Percentiles rank a stretch among this genome's conserved stretches.
phyloP scores from a whole-genome alignment of 2,797 vertebrate genomes.

The Micropoecilia bifurca region DNA sequence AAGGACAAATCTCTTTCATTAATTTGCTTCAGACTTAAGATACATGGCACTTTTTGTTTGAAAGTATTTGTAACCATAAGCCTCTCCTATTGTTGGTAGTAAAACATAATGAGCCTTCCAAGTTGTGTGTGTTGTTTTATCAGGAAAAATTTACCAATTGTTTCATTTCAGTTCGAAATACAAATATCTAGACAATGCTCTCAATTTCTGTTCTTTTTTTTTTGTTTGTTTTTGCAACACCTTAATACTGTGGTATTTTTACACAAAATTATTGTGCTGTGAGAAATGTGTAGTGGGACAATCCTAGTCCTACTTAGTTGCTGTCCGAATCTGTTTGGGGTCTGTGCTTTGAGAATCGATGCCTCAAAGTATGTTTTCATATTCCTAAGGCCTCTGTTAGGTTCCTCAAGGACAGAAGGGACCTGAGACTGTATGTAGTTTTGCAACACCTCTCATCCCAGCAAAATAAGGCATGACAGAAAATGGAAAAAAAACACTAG shows the following conservation, averaged over 20 bases:
- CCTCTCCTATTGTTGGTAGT: not conserved
- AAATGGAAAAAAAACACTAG: conserved; percentile 56
- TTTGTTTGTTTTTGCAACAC: not conserved
- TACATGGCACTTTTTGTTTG: not conserved
- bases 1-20: not conserved
- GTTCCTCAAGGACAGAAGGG: conserved; percentile 39
- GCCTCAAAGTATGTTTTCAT: conserved; percentile 8
- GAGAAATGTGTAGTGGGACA: not conserved
- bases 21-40: not conserved
- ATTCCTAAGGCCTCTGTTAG: conserved; percentile 28
- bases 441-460: conserved; percentile 35
- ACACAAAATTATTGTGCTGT: not conserved
- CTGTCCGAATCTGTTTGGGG: not conserved
- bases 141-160: not conserved
- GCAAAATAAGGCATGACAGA: conserved; percentile 54
- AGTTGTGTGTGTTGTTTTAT: not conserved
- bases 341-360: not conserved
- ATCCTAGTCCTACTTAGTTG: not conserved
- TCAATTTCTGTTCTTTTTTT: not conserved
- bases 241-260: not conserved
- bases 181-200: not conserved
- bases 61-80: not conserved
- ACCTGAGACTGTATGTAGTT: conserved; percentile 33
- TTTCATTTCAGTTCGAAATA: not conserved
- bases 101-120: not conserved